A percentile compares a stretch with the other conserved stretches of the same genome.
Evolutionary conservation across 2,888 invertebrate species (phyloP).

Genomic region (Eubasilissa splendida): DNA sequence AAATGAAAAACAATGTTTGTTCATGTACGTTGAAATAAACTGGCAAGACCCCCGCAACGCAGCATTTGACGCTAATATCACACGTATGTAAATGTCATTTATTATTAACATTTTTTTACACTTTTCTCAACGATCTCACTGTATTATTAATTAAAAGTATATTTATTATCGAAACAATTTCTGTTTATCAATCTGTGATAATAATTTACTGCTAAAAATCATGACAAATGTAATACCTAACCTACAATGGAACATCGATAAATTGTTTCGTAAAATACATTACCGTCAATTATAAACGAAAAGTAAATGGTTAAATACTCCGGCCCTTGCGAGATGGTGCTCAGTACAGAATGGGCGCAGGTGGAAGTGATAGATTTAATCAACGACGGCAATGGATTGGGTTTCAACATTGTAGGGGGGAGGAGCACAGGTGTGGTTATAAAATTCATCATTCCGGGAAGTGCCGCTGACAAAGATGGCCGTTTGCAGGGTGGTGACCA

Average conservation of each 20-base stretch:
- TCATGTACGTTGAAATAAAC: slow-evolving; percentile 3
- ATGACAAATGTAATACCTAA: slow-evolving; percentile 40
- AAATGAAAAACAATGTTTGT: slow-evolving; percentile 10
- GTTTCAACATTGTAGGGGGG: slow-evolving; percentile 98
- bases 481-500: slow-evolving; percentile 98
- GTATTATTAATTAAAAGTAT: slow-evolving; percentile 33
- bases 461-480: slow-evolving; percentile 96
- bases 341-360: slow-evolving; percentile 99
- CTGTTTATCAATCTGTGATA: slow-evolving; percentile 13
- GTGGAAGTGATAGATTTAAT: slow-evolving; percentile 98
- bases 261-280: slow-evolving; percentile 23
- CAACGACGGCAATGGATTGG: slow-evolving; percentile 97
- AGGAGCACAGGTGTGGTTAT: slow-evolving; percentile 99
- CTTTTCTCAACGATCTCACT: slow-evolving; percentile 42
- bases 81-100: slow-evolving; percentile 75
- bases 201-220: slow-evolving; percentile 24
- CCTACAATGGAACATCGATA: slow-evolving; percentile 40
- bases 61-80: slow-evolving; percentile 51
- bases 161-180: slow-evolving; percentile 11
- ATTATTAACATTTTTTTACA: slow-evolving; percentile 56
- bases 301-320: slow-evolving; percentile 66
- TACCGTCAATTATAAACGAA: slow-evolving; percentile 44
- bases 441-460: slow-evolving; percentile 97
- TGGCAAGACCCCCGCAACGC: slow-evolving; percentile 47
- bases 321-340: slow-evolving; percentile 74